A percentile compares a stretch with the other conserved stretches of the same genome.
phyloP scores from a whole-genome alignment of 1,140 invertebrate species.

The Pomacea maculata region DNA sequence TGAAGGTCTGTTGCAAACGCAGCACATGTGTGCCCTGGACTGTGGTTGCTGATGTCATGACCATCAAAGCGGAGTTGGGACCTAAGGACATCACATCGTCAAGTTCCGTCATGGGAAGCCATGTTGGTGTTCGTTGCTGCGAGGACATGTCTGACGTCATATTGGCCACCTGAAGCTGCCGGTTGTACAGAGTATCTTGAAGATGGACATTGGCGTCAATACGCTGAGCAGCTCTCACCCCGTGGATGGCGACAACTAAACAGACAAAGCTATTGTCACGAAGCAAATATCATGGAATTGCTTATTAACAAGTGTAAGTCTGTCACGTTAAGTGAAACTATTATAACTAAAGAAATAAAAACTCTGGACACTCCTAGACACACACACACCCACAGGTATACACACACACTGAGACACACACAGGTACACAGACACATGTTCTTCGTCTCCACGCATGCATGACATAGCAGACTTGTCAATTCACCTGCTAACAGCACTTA shows the following conservation, averaged over 20 bases:
- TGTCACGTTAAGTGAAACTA: no score
- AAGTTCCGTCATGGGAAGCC: background rate
- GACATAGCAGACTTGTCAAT: background rate
- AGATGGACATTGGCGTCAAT: background rate
- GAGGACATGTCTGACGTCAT: background rate
- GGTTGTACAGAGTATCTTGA: background rate
- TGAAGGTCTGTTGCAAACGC: constrained; percentile 32
- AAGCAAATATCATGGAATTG: background rate
- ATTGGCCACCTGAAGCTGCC: background rate
- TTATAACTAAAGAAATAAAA: background rate
- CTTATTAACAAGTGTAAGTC: background rate
- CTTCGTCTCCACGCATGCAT: background rate
- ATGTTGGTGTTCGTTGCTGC: background rate
- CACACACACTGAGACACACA: background rate
- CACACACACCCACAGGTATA: constrained; percentile 4
- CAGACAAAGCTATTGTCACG: no score
- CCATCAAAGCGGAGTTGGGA: background rate
- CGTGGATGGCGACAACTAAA: background rate
- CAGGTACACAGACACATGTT: background rate
- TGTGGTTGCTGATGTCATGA: constrained; percentile 14
- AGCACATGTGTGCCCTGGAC: constrained; percentile 24
- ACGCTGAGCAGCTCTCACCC: background rate
- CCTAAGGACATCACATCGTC: background rate
- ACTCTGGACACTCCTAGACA: background rate
- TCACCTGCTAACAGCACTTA: background rate